Evolutionary conservation across 2,797 vertebrate species (phyloP).

Genomic region (Borostomias antarcticus): DNA sequence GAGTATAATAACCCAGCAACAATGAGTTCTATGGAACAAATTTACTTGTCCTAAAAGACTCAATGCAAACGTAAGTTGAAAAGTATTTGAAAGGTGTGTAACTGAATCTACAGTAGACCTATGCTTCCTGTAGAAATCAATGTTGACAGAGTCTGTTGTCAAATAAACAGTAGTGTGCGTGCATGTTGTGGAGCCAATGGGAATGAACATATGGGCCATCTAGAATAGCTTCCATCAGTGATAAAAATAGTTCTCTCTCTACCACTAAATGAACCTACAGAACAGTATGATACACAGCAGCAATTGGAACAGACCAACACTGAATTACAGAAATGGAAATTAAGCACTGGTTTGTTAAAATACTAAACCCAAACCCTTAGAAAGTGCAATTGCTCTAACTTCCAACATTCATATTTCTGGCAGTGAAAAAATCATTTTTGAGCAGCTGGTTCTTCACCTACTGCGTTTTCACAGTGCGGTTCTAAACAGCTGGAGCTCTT

Average conservation of each 20-base stretch:
- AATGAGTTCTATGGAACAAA: too few species aligned
- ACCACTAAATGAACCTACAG: not conserved
- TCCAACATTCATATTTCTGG: slow-evolving; percentile 33
- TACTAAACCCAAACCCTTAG: too few species aligned
- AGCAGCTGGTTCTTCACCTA: slow-evolving; percentile 39
- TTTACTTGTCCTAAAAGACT: too few species aligned
- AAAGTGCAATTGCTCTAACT: slow-evolving; percentile 40
- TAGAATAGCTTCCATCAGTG: not conserved
- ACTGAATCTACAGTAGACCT: too few species aligned
- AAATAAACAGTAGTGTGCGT: too few species aligned
- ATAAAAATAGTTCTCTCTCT: not conserved
- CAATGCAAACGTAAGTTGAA: too few species aligned
- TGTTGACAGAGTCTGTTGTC: too few species aligned
- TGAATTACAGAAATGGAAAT: slow-evolving; percentile 31
- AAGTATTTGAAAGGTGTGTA: too few species aligned
- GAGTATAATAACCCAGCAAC: slow-evolving; percentile 7
- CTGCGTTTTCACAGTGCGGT: slow-evolving; percentile 26
- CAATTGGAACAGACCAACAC: slow-evolving; percentile 30
- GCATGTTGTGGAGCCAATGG: not conserved
- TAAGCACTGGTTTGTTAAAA: too few species aligned
- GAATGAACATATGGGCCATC: not conserved
- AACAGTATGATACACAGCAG: slow-evolving; percentile 13
- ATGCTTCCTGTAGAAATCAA: too few species aligned
- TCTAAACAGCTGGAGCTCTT: slow-evolving; percentile 43
- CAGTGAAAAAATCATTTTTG: slow-evolving; percentile 43